Conservation (phyloP, 2,113 vertebrate species). For the Lucifuga dentata region DNA sequence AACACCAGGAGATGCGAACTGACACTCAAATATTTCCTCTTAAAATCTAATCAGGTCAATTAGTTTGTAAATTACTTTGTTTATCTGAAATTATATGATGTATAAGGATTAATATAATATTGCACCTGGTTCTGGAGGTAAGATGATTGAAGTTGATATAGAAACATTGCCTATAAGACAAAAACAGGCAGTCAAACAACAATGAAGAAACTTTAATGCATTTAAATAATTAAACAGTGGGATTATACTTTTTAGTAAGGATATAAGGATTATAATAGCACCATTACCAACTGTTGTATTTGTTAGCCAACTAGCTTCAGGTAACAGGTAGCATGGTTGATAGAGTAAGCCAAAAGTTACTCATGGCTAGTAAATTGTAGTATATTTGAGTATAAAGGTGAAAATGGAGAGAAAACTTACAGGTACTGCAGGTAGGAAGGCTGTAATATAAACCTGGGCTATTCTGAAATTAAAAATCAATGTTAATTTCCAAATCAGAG, state of each 20-base stretch:
- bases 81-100: not conserved
- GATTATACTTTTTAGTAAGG: too few species aligned
- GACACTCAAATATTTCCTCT: not conserved
- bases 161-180: conserved; percentile 85
- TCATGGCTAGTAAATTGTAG: too few species aligned
- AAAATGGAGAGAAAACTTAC: conserved; percentile 84
- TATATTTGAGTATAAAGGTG: not conserved
- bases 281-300: too few species aligned
- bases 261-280: too few species aligned
- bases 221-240: too few species aligned
- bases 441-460: conserved; percentile 90
- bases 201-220: too few species aligned
- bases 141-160: conserved; percentile 87
- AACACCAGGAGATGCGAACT: conserved; percentile 7
- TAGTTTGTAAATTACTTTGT: not conserved
- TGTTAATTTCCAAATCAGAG: conserved; percentile 7
- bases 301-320: too few species aligned
- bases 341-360: too few species aligned
- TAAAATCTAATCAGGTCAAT: not conserved
- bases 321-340: too few species aligned
- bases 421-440: conserved; percentile 91
- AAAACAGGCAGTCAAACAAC: not conserved
- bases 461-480: conserved; percentile 80
- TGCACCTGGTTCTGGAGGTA: conserved; percentile 93
- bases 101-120: not conserved